Conservation (phyloP, 2,797 vertebrate species). For the Betta splendens region DNA sequence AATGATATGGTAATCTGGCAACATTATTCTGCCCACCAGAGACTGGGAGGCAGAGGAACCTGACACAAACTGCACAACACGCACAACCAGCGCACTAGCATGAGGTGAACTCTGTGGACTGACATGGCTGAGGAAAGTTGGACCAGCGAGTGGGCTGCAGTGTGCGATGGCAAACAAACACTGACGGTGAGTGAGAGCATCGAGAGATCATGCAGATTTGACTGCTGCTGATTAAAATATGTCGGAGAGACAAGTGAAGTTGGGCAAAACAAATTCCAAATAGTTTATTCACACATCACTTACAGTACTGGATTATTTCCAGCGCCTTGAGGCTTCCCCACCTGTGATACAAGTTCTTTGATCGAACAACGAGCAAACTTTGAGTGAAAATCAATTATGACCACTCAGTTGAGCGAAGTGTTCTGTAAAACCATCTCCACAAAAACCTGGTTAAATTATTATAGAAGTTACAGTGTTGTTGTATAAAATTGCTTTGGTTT, state of each 20-base stretch:
- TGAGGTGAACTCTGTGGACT: constrained; percentile 49
- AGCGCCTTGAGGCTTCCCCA: background rate
- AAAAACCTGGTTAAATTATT: no score
- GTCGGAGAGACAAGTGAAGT: background rate
- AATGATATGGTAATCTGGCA: constrained; percentile 85
- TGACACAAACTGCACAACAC: constrained; percentile 60
- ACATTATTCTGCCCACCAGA: constrained; percentile 84
- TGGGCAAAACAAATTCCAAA: background rate
- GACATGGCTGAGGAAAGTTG: constrained; percentile 41
- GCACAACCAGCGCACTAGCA: constrained; percentile 8
- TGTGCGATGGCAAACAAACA: constrained; percentile 38
- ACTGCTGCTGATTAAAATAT: background rate
- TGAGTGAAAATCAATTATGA: background rate
- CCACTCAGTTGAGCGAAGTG: background rate
- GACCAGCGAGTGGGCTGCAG: constrained; percentile 30
- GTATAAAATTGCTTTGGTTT: background rate
- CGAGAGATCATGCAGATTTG: background rate
- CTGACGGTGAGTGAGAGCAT: constrained; percentile 19
- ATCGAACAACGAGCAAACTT: no score
- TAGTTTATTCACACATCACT: background rate
- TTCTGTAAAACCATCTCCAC: background rate
- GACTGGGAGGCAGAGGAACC: constrained; percentile 73
- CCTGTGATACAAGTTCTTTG: no score
- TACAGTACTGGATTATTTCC: background rate
- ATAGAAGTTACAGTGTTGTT: no score